phyloP scores from a whole-genome alignment of 2,797 vertebrate genomes.

The Cercopithecus neglectus region DNA sequence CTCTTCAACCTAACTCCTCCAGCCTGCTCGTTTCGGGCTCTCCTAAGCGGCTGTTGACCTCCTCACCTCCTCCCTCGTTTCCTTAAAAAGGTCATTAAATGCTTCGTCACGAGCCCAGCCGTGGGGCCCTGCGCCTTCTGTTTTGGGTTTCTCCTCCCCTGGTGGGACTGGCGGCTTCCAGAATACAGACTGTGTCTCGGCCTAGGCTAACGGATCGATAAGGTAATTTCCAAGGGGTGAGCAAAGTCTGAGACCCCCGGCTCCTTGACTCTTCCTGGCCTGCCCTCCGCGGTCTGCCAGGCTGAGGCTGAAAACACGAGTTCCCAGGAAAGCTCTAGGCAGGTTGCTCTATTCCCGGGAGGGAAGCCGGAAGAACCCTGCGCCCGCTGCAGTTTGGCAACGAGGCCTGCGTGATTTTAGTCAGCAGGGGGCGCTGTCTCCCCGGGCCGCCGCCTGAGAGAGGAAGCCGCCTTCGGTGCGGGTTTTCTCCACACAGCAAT shows the following conservation, averaged over 20 bases:
- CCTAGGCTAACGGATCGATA: neutral
- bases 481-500: neutral
- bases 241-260: neutral
- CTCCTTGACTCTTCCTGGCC: neutral
- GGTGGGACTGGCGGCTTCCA: slow-evolving; percentile 2
- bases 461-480: accelerated
- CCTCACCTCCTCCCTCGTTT: neutral
- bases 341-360: no score
- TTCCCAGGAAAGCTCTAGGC: neutral
- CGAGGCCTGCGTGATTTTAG: neutral
- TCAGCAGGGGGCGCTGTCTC: slow-evolving; percentile 49
- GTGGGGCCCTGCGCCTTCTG: slow-evolving; percentile 19
- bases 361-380: neutral
- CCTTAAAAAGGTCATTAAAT: slow-evolving; percentile 64
- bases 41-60: slow-evolving; percentile 32
- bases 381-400: neutral
- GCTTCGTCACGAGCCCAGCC: slow-evolving; percentile 55
- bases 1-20: slow-evolving; percentile 75
- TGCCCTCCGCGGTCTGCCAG: neutral
- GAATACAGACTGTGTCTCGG: slow-evolving; percentile 26
- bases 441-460: neutral
- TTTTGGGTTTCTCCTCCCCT: slow-evolving; percentile 41
- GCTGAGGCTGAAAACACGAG: neutral
- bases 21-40: slow-evolving; percentile 55
- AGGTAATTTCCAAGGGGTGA: neutral